These are phyloP conservation scores for Porphyrio hochstetteri DNA, from an alignment of 2,113 vertebrate genomes.

Conservation along the genomic window DNA sequence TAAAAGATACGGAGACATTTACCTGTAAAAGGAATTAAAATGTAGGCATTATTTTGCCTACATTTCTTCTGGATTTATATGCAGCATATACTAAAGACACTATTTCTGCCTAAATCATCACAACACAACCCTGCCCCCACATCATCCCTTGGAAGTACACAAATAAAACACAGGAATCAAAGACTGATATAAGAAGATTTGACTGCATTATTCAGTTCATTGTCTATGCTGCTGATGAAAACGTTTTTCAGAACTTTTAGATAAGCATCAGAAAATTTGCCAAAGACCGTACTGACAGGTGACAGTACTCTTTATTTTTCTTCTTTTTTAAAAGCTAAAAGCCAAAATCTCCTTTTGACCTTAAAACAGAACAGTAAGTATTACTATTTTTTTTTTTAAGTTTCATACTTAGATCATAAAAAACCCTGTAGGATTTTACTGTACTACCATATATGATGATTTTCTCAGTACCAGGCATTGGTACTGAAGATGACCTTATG, in stretches of 20 bases:
- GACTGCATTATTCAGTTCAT: background rate
- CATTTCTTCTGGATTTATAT: background rate
- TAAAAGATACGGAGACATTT: background rate
- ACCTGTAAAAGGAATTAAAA: background rate
- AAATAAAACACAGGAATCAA: background rate
- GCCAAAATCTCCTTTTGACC: background rate
- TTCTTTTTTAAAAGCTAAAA: background rate
- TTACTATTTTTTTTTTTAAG: background rate
- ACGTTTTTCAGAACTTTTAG: background rate
- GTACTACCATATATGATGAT: background rate
- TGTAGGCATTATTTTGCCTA: background rate
- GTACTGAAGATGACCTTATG: background rate
- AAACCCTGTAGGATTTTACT: background rate
- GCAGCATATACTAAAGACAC: background rate
- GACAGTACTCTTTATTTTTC: background rate
- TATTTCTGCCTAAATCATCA: background rate
- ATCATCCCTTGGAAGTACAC: background rate
- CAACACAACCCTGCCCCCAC: background rate
- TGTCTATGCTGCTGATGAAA: background rate
- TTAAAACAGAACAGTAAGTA: background rate
- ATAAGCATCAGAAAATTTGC: background rate
- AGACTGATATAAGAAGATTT: background rate
- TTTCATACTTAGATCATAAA: background rate
- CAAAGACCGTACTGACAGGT: background rate
- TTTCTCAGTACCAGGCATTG: background rate